Evolutionary conservation across 2,888 invertebrate species (phyloP), one percentile per base, ranked within the genome.

Genomic region (Abrostola triplasia): DNA sequence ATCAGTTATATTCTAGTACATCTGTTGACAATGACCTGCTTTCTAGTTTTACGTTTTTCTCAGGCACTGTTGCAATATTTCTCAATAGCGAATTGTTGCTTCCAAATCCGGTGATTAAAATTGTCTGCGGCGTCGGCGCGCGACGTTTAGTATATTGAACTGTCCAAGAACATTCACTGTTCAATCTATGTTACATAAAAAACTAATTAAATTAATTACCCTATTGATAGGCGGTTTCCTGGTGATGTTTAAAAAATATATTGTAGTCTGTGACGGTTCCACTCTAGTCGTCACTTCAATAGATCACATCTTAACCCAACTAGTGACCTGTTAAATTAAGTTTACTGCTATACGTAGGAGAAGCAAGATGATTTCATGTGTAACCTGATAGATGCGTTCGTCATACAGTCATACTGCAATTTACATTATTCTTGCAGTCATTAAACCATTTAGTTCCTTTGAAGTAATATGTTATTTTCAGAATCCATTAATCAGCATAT

Each of bases 321-420:
- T 80, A 84, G 76, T 89, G 88, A 88, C 88, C 89, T 90, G 88
- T 88, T 87, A 90, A 92, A 92, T 91, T 90, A 66, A 63, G 65
- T 76, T 78, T 69, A 70, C 71, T 59, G 59, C 65, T 59, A 50
- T 54, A 71, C 60, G 66, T 69, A 73, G 66, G 63, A 69, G 58
- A 62, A 57, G 47, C 56, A 13, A 70, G 70, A 71, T 75, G 74
- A 73, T 58, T 79, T 77, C 66, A 77, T 73, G 64, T 69, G 72
- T 72, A 79, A 78, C 70, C 60, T 37, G 59, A 79, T 76, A 76
- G 38, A 73, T 52, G 49, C 53, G 60, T 70, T 59, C 24, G 38
- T 63, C 42, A 58, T 59, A 47, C 67, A 12, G 38, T 63, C 42
- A 58, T 59, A 47, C 67, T 54, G 54, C 59, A 76, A 50, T 66